A percentile compares a stretch with the other conserved stretches of the same genome.
phyloP scores from a whole-genome alignment of 2,113 vertebrate genomes.

The Phyllopteryx taeniolatus region DNA sequence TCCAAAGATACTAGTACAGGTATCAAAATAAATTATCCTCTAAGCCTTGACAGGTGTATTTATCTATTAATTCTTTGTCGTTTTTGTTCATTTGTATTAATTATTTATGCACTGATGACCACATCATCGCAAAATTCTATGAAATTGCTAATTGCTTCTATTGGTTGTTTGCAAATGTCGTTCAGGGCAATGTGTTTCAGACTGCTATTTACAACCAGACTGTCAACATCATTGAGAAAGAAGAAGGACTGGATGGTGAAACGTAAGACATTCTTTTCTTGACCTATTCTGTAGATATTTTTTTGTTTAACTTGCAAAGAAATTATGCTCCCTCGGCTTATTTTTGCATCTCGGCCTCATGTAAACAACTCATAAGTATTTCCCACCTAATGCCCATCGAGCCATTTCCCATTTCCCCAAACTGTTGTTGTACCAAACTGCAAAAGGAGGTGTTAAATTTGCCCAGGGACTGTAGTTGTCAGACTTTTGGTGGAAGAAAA shows the following conservation, averaged over 20 bases:
- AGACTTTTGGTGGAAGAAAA: conserved; percentile 28
- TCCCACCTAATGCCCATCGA: neutral
- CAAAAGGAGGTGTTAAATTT: conserved; percentile 51
- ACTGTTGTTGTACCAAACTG: conserved; percentile 20
- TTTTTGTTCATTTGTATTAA: neutral
- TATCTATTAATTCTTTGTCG: neutral
- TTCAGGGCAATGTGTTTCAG: conserved; percentile 69
- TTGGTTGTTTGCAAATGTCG: neutral
- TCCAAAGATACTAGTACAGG: neutral
- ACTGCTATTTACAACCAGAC: conserved; percentile 78
- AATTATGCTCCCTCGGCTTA: neutral
- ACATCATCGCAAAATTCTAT: neutral
- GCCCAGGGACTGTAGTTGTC: conserved; percentile 30
- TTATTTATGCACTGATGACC: neutral
- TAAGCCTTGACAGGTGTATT: neutral
- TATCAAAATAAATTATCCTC: neutral
- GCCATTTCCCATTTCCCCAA: conserved; percentile 6
- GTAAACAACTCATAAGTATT: neutral
- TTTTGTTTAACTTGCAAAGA: neutral
- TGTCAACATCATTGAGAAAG: conserved; percentile 71
- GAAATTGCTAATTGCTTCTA: neutral
- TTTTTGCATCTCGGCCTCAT: neutral
- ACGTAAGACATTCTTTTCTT: conserved; percentile 57
- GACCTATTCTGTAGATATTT: neutral
- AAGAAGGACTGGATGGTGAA: conserved; percentile 77